These are phyloP conservation scores for Spialia ferax DNA, from an alignment of 2,888 invertebrate species.

Conservation along the genomic window DNA sequence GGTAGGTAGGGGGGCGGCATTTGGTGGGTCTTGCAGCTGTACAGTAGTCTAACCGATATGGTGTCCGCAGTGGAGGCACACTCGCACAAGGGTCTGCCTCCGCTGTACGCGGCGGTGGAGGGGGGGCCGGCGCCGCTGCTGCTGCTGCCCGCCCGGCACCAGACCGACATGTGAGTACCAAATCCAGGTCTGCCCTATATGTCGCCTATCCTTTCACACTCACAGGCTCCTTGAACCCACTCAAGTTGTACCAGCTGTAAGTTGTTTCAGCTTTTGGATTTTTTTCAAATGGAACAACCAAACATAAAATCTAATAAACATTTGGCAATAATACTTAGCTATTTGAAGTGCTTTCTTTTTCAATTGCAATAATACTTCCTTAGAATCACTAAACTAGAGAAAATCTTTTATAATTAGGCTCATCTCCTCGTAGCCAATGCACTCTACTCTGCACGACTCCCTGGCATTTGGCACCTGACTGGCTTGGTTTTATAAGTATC, in stretches of 20 bases:
- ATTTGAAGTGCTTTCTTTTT: not conserved
- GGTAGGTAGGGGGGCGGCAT: slow-evolving; percentile 59
- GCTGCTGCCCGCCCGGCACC: slow-evolving; percentile 65
- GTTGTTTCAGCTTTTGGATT: too few species aligned
- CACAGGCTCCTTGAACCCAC: not conserved
- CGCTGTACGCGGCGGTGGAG: slow-evolving; percentile 81
- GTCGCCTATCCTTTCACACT: not conserved
- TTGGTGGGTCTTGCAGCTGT: not conserved
- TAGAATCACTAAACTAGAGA: too few species aligned
- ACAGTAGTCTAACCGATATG: slow-evolving; percentile 51
- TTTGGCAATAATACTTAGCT: not conserved
- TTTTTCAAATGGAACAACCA: too few species aligned
- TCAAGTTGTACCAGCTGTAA: not conserved
- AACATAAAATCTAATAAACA: too few species aligned
- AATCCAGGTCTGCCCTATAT: not conserved
- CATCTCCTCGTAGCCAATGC: not conserved
- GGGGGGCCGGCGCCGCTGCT: slow-evolving; percentile 60
- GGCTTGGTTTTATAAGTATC: slow-evolving; percentile 2
- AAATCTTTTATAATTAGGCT: not conserved
- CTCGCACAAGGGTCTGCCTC: slow-evolving; percentile 79
- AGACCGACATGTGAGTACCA: slow-evolving; percentile 67
- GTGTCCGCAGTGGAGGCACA: slow-evolving; percentile 74
- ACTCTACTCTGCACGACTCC: not conserved
- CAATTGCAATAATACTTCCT: too few species aligned
- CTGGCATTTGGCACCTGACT: not conserved